Evolutionary conservation across 1,140 invertebrate species (phyloP), one percentile per base, ranked within the genome.

Genomic region (Xylocopa sonorina): DNA sequence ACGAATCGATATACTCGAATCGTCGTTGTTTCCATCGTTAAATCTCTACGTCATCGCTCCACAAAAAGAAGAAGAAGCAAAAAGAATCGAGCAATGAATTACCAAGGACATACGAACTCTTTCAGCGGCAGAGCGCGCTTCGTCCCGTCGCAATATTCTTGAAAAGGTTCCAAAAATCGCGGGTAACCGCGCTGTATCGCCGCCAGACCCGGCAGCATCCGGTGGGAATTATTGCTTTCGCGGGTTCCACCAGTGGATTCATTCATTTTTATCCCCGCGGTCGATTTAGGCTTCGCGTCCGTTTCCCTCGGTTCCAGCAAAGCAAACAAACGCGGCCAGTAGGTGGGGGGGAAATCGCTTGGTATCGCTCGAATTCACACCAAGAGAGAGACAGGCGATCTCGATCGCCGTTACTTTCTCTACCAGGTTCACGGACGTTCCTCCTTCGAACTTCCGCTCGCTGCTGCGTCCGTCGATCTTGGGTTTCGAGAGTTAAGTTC

Each of bases 391-490:
- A 9, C 32, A 7, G 32, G 32, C 21, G 46, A 76, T 51, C 34
- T 60, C 66, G 18, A 46, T 60, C 16, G 62, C 18, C 18, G 34
- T 43, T n/a, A 71, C 75, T 71, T 71, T 78, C 66, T 69, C 55
- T 16, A n/a, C n/a, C 66, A 60, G 53, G 55, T 78, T 78, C 75
- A 68, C 41, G 74, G 64, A 50, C 53, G 18, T 68, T 66, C 51
- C 16, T 50, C 38, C 38, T n/a, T 62, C 21, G 32, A n/a, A 21
- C 32, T 34, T 34, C 57, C 32, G 27, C 18, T 57, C 29, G 16
- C 18, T 34, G n/a, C 43, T 67, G 41, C 21, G 9, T 9, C 10
- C 16, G n/a, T n/a, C 12, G 60, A 55, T 66, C 38, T 34, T n/a
- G 14, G 38, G 50, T 58, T 60, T 38, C 46, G 32, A 58, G 50